A percentile compares a stretch with the other conserved stretches of the same genome.
Conservation (phyloP, 2,113 vertebrate species). For the Scytalopus superciliaris region DNA sequence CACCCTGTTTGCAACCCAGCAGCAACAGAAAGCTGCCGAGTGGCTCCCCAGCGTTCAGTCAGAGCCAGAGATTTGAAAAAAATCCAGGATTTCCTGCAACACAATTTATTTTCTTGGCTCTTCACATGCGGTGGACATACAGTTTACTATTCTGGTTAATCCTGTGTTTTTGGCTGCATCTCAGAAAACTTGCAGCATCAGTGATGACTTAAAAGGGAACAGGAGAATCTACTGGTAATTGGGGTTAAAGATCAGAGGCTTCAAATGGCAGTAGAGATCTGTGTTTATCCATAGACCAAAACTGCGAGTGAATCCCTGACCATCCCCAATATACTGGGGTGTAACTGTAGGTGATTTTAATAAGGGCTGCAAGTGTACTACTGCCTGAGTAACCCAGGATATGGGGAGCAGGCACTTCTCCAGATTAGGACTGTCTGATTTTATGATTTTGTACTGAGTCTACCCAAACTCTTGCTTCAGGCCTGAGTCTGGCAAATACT, state of each 20-base stretch:
- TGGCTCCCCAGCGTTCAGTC: background rate
- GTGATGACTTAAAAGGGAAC: background rate
- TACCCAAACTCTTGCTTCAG: background rate
- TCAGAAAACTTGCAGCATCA: background rate
- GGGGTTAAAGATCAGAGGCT: background rate
- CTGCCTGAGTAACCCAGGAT: background rate
- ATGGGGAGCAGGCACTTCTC: background rate
- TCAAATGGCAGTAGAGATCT: background rate
- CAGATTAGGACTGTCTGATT: background rate
- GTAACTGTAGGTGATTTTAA: background rate
- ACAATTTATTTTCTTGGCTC: background rate
- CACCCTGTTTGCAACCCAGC: background rate
- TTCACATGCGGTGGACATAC: background rate
- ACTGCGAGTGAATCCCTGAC: background rate
- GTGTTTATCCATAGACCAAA: fast-evolving
- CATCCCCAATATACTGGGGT: background rate
- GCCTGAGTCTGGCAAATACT: background rate
- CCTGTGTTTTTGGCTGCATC: background rate
- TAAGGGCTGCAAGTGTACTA: background rate
- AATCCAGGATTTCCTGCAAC: background rate
- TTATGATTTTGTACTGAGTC: background rate
- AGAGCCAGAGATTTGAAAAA: background rate
- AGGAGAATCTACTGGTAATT: background rate
- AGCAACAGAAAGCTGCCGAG: background rate
- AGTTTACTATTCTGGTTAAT: background rate